Evolutionary conservation across 2,113 vertebrate species (phyloP).

Genomic region (Hemicordylus capensis): DNA sequence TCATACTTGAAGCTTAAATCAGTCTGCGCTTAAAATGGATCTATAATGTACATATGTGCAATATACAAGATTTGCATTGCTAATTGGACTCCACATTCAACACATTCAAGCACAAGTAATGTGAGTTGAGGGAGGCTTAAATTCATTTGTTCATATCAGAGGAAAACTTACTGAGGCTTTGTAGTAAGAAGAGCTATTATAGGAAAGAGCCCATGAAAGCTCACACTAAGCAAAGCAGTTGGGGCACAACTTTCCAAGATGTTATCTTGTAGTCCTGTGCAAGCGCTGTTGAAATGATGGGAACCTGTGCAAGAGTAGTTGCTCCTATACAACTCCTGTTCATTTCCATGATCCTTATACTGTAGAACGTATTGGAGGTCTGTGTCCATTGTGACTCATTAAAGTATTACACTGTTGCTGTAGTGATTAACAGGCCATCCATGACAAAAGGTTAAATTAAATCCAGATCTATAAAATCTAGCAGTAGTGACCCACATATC

Average conservation of each 20-base stretch:
- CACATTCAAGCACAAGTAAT: not conserved
- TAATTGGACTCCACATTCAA: not conserved
- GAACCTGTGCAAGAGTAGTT: not conserved
- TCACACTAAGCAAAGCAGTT: too few relatives aligned
- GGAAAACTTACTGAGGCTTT: not conserved
- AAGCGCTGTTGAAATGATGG: not conserved
- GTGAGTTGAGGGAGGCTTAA: not conserved
- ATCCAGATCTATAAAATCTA: not conserved
- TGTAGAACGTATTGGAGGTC: not conserved
- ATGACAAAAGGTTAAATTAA: not conserved
- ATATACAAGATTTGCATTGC: not conserved
- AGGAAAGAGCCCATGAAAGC: not conserved
- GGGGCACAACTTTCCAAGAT: not conserved
- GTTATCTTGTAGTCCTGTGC: not conserved
- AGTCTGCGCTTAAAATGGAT: not conserved
- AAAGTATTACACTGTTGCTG: not conserved
- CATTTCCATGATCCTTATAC: not conserved
- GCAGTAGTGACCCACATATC: not conserved
- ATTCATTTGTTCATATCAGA: too few relatives aligned
- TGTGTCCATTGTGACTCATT: not conserved
- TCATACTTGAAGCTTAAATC: not conserved
- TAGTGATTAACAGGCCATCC: not conserved
- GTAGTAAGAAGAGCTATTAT: not conserved
- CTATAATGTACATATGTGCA: not conserved
- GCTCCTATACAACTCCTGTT: not conserved